phyloP scores from a whole-genome alignment of 1,140 invertebrate species.

The Chironomus striatipennis region DNA sequence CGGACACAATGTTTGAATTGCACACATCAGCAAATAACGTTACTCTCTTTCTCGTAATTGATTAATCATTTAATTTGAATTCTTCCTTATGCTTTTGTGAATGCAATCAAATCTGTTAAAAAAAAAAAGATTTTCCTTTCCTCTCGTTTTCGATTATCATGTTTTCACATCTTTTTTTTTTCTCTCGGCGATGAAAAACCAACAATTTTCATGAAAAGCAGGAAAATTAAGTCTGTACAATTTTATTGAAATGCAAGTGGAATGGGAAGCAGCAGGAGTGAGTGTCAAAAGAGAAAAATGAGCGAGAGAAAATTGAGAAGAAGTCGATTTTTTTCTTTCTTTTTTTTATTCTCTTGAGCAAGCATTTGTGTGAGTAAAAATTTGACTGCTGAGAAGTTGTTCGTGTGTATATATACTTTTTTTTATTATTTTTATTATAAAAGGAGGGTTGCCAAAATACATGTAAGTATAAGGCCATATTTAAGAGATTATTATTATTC shows the following conservation, averaged over 20 bases:
- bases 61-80: conserved; percentile 2
- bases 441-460: conserved; percentile 11
- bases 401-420: background rate
- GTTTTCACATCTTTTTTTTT: background rate
- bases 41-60: background rate
- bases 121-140: background rate
- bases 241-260: background rate
- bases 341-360: too few relatives aligned
- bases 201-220: conserved; percentile 9
- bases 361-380: background rate
- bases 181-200: background rate
- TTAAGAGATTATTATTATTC: conserved; percentile 23
- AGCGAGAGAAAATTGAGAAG: background rate
- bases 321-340: background rate
- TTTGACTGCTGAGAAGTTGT: background rate
- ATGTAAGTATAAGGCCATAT: conserved; percentile 18
- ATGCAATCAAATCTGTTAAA: background rate
- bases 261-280: background rate
- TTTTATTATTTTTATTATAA: background rate
- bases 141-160: conserved; percentile 7
- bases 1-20: too few relatives aligned
- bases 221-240: conserved; percentile 1
- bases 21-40: too few relatives aligned
- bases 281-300: background rate
- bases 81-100: background rate